These are phyloP conservation scores for Scaeva pyrastri DNA, from an alignment of 2,888 invertebrate genomes.

Conservation along the genomic window DNA sequence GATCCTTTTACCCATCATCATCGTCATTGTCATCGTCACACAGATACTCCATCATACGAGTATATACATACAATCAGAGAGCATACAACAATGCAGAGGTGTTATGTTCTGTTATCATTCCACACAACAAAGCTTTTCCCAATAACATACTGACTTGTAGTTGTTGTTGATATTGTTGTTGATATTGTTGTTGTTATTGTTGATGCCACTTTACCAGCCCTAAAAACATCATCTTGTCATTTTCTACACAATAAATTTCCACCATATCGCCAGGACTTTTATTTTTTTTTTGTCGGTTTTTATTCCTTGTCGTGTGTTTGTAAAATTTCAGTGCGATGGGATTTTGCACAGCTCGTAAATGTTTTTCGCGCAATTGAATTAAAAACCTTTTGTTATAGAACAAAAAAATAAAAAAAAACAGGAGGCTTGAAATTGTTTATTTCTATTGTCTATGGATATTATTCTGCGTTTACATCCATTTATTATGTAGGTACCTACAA, in stretches of 20 bases:
- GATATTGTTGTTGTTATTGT: conserved; percentile 47
- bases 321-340: neutral
- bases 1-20: conserved; percentile 15
- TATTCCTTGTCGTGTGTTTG: neutral
- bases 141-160: conserved; percentile 32
- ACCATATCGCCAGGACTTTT: neutral
- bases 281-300: neutral
- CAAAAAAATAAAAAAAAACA: neutral
- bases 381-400: conserved; percentile 55
- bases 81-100: conserved; percentile 63
- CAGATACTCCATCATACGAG: neutral
- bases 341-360: conserved; percentile 71
- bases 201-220: conserved; percentile 15
- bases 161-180: conserved; percentile 36
- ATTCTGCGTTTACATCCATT: conserved; percentile 25
- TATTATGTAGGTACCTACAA: conserved; percentile 1
- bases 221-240: conserved; percentile 51
- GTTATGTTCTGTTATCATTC: conserved; percentile 69
- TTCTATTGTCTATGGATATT: conserved; percentile 38
- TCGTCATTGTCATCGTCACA: neutral
- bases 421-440: neutral
- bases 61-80: neutral
- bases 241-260: conserved; percentile 73
- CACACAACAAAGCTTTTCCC: conserved; percentile 52
- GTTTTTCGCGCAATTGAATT: conserved; percentile 74